Percentiles rank a stretch among this genome's conserved stretches.
phyloP scores from a whole-genome alignment of 2,888 invertebrate genomes.

The Mycalesis mineus region DNA sequence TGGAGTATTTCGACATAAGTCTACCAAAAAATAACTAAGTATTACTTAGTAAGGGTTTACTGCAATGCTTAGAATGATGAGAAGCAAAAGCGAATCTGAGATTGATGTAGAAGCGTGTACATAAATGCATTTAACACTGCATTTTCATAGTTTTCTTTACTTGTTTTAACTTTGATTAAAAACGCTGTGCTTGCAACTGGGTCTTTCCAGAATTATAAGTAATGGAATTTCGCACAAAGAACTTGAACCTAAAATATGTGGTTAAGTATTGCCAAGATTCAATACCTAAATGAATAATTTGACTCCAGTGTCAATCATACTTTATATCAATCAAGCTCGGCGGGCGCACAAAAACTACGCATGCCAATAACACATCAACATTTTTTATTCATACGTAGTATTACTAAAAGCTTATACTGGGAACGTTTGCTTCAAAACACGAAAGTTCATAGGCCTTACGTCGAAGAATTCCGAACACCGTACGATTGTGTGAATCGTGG shows the following conservation, averaged over 20 bases:
- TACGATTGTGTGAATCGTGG: slow-evolving; percentile 70
- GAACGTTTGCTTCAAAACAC: slow-evolving; percentile 37
- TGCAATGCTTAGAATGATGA: no score
- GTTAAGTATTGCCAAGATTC: background rate
- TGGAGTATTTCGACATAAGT: no score
- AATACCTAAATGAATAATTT: background rate
- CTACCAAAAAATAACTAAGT: no score
- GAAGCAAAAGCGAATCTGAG: no score
- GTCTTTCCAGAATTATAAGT: no score
- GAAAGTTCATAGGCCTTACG: slow-evolving; percentile 51
- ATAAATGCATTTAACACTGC: no score
- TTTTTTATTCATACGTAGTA: slow-evolving; percentile 1
- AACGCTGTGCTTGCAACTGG: no score
- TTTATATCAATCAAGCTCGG: background rate
- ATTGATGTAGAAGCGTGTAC: no score
- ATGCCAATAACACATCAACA: slow-evolving; percentile 1
- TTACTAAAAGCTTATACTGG: slow-evolving; percentile 2
- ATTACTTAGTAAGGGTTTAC: no score
- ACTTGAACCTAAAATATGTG: background rate
- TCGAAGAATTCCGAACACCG: slow-evolving; percentile 60
- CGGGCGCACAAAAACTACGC: background rate
- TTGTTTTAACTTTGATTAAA: no score
- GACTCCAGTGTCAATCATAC: background rate
- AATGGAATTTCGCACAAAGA: no score
- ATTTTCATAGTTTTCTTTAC: no score